These are phyloP conservation scores for Erethizon dorsatum DNA, from an alignment of 2,797 vertebrate genomes.

Conservation along the genomic window DNA sequence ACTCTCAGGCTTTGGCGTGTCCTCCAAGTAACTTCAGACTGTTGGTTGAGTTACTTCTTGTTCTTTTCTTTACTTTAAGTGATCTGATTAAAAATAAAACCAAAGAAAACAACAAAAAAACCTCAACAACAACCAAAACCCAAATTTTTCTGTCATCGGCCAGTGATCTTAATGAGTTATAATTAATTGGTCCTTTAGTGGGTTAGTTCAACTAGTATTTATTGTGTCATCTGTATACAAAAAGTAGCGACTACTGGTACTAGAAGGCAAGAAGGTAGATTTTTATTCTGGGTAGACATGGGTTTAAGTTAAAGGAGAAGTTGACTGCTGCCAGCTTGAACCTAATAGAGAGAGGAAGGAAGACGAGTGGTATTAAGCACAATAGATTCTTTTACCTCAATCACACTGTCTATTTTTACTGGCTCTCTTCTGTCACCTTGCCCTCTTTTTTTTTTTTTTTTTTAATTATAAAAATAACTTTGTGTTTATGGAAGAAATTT, in stretches of 20 bases:
- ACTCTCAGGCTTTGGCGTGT: not conserved
- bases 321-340: not conserved
- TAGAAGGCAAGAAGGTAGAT: not conserved
- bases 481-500: conserved; percentile 55
- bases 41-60: conserved; percentile 23
- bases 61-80: conserved; percentile 32
- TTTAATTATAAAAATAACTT: conserved; percentile 55
- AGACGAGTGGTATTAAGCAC: not conserved
- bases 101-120: not conserved
- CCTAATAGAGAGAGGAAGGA: not conserved
- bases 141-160: not conserved
- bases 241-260: not conserved
- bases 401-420: not conserved
- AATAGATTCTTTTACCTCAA: conserved; percentile 4
- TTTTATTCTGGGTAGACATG: conserved; percentile 31
- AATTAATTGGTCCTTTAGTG: not conserved
- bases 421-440: not conserved
- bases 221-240: not conserved
- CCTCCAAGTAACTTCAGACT: conserved; percentile 52
- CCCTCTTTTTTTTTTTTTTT: not conserved
- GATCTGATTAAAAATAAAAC: not conserved
- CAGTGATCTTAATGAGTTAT: not conserved
- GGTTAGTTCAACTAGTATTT: conserved; percentile 2
- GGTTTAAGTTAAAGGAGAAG: conserved; percentile 38
- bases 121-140: not conserved